Base-by-base conservation (phyloP, 2,888 invertebrate genomes). In the Drosophila kuntzei region DNA sequence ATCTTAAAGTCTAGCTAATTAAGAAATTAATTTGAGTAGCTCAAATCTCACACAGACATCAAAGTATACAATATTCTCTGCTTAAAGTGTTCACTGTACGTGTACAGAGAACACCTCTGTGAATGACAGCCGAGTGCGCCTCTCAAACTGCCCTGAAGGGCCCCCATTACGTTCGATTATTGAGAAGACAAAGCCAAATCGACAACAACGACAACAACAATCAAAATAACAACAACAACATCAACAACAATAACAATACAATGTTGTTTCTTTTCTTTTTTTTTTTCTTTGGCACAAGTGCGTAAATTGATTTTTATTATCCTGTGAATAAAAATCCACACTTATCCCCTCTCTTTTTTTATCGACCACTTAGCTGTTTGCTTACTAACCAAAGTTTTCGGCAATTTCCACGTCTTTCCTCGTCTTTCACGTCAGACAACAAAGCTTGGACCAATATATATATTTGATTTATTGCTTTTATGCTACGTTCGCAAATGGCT, bases 241-340 rank as follows among this genome's bases (percentile, higher is more conserved):
- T n/a, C n/a, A n/a, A n/a, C n/a, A 58, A 12, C 54, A 41, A 12
- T 2, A 43, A 18, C 49, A 66, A 41, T 39, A 59, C 22, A 44
- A 44, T 12, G 43, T 44, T 22, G 34, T 22, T 32, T 22, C 20
- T n/a, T 29, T 34, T 65, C 43, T 46, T 65, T 18, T 8, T 37
- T 39, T 20, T 20, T 51, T 53, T 41, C 58, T 51, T 49, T 70
- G 68, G 59, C 66, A 64, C 54, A 74, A 66, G 61, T 67, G 79
- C 75, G 71, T 67, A 79, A 79, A 77, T 79, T 77, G 77, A 77
- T 76, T 76, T 76, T 76, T 76, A 77, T 77, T 77, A 77, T 77
- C 77, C 77, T 64, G 63, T 44, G 66, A 44, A 61, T 66, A 50
- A 61, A 65, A 61, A 50, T 54, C 53, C 60, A 8, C 61, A 47